Percentiles rank a stretch among this genome's conserved stretches.
phyloP scores from a whole-genome alignment of 2,113 vertebrate genomes.

The Pteruthius melanotis region DNA sequence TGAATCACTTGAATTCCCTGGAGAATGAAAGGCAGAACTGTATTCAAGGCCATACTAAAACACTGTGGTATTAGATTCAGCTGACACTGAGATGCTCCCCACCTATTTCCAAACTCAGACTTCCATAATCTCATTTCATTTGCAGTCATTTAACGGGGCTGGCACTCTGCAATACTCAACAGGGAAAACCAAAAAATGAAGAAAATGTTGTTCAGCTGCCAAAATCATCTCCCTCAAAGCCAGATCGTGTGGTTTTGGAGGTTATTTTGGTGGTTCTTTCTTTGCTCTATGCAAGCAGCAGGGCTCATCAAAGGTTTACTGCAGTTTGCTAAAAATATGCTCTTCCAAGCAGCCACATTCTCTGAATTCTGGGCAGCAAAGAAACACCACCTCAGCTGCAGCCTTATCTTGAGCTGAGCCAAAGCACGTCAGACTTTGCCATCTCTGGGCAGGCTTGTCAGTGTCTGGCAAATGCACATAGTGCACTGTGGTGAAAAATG shows the following conservation, averaged over 20 bases:
- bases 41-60: not conserved
- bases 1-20: not conserved
- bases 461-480: accelerated
- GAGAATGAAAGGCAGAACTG: not conserved
- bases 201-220: not conserved
- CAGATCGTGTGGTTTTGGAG: not conserved
- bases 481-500: not conserved
- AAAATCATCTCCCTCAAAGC: not conserved
- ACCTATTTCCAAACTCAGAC: not conserved
- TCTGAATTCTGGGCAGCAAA: not conserved
- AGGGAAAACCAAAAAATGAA: not conserved
- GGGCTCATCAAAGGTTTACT: not conserved
- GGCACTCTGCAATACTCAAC: not conserved
- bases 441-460: not conserved
- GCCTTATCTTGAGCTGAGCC: not conserved
- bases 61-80: not conserved
- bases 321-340: not conserved
- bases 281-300: not conserved
- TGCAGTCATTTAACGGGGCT: not conserved
- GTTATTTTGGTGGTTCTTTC: not conserved
- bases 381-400: not conserved
- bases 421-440: not conserved
- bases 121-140: not conserved
- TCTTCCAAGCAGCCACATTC: not conserved
- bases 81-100: not conserved